Evolutionary conservation across 2,888 invertebrate species (phyloP).

Genomic region (Atethmia centrago): DNA sequence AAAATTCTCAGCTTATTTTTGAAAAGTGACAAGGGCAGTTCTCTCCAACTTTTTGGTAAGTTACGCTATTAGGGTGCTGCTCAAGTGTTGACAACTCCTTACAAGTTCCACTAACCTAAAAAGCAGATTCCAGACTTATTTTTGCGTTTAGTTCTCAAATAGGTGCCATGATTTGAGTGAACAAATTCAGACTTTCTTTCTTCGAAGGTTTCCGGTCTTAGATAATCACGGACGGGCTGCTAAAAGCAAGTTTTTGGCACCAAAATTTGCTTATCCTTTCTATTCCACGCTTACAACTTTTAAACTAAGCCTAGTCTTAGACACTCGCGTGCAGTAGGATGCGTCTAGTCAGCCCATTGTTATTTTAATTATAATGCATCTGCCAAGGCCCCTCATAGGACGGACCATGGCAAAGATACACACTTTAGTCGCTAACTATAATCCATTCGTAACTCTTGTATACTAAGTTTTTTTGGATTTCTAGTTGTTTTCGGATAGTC

Average conservation of each 20-base stretch:
- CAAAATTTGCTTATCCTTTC: background rate
- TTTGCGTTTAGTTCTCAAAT: background rate
- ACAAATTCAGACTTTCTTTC: background rate
- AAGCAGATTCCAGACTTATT: background rate
- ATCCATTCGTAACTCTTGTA: constrained; percentile 51
- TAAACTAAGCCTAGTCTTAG: constrained; percentile 12
- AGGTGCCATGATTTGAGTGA: background rate
- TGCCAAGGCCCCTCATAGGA: constrained; percentile 78
- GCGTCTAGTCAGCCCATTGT: constrained; percentile 78
- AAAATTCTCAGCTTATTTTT: no score
- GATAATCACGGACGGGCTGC: background rate
- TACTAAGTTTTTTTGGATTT: constrained; percentile 19
- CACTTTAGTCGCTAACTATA: constrained; percentile 41
- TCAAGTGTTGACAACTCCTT: background rate
- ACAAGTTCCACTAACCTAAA: no score
- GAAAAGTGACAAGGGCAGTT: no score
- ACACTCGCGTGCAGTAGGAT: constrained; percentile 71
- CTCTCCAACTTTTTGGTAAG: no score
- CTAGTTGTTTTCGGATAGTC: constrained; percentile 14
- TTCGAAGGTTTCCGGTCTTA: background rate
- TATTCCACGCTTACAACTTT: background rate
- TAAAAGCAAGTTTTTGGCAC: background rate
- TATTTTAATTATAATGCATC: constrained; percentile 81
- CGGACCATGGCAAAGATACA: constrained; percentile 39
- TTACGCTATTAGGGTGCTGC: background rate